These are phyloP conservation scores for Meloidogyne floridensis DNA, from an alignment of 1,140 invertebrate species.

Conservation along the genomic window DNA sequence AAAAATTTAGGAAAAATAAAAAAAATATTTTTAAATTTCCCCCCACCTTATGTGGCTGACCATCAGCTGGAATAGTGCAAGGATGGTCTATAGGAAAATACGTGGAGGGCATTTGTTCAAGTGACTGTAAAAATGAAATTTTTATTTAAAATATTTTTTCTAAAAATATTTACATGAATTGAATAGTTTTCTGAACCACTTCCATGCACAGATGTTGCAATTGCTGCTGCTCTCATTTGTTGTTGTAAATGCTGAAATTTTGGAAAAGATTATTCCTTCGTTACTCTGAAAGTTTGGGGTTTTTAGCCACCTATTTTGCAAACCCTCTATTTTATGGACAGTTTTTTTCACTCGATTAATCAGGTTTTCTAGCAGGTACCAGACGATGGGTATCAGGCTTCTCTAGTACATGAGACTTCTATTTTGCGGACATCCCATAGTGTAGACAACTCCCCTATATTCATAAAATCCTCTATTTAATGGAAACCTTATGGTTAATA, in stretches of 20 bases:
- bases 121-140: background rate
- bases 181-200: constrained; percentile 19
- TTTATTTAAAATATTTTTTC: background rate
- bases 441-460: too few species aligned
- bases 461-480: too few species aligned
- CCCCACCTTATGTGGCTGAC: constrained; percentile 25
- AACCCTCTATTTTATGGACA: too few species aligned
- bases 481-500: too few species aligned
- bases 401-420: background rate
- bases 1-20: too few species aligned
- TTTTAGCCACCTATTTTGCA: too few species aligned
- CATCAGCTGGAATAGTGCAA: constrained; percentile 27
- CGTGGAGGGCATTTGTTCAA: constrained; percentile 12
- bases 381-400: too few species aligned
- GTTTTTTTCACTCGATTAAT: too few species aligned
- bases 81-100: constrained; percentile 28
- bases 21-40: background rate
- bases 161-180: constrained; percentile 14
- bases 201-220: constrained; percentile 8
- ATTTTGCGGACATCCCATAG: too few species aligned
- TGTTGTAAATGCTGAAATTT: constrained; percentile 27
- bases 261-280: background rate
- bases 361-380: too few species aligned
- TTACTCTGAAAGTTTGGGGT: background rate
- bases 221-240: constrained; percentile 16